A percentile compares a stretch with the other conserved stretches of the same genome.
These are phyloP conservation scores for Parazoanthus atlanticus DNA, from an alignment of 92 coral and sea anemone species.

Conservation along the genomic window DNA sequence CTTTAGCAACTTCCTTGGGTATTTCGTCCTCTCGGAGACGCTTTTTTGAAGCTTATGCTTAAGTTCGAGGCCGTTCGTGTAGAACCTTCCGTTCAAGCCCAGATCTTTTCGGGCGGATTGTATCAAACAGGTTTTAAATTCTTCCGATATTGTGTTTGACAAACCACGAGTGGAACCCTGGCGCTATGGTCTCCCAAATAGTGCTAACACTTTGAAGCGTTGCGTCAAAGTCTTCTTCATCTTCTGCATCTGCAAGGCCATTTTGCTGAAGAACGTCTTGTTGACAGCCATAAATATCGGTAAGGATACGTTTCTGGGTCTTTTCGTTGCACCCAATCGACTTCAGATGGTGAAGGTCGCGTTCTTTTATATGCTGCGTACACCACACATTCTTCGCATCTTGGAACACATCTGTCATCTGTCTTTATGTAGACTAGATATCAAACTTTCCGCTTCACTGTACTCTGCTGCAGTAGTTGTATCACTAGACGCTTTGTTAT, in stretches of 20 bases:
- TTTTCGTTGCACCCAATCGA: constrained; percentile 50
- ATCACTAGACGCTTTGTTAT: constrained; percentile 12
- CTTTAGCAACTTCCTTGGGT: constrained; percentile 20
- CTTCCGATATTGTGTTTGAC: constrained; percentile 6
- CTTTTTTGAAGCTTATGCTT: constrained; percentile 33
- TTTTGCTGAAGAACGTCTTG: constrained; percentile 45
- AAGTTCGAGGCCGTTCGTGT: constrained; percentile 24
- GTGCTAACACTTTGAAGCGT: constrained; percentile 47
- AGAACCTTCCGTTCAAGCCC: constrained; percentile 27
- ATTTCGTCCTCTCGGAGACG: constrained; percentile 13
- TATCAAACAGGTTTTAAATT: constrained; percentile 43
- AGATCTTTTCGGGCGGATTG: constrained; percentile 32
- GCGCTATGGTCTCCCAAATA: constrained; percentile 47
- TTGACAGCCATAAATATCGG: constrained; percentile 57
- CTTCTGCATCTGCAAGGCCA: constrained; percentile 66
- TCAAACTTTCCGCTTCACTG: constrained; percentile 48
- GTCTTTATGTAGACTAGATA: constrained; percentile 48
- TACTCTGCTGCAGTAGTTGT: constrained; percentile 31
- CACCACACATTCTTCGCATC: constrained; percentile 54
- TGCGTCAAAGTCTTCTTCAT: constrained; percentile 50
- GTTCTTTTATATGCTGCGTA: constrained; percentile 56
- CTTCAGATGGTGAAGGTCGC: constrained; percentile 45
- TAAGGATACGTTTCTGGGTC: constrained; percentile 38
- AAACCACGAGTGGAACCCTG: constrained; percentile 60
- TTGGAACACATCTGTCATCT: constrained; percentile 59